phyloP scores from a whole-genome alignment of 2,888 invertebrate genomes.

The Cyclophora albipunctata region DNA sequence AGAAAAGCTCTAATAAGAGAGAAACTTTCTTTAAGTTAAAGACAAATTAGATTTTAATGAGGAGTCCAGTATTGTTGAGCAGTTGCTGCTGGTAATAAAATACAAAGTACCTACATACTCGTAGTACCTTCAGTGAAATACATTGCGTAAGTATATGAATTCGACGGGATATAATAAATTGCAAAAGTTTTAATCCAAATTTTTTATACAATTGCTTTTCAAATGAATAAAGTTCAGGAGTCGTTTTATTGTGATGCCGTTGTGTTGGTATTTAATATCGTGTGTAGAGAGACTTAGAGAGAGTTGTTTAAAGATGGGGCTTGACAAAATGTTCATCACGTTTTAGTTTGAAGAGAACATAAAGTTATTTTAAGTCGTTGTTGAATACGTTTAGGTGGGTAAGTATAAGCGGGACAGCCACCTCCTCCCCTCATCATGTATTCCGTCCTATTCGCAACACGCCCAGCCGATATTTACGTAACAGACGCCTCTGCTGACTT shows the following conservation, averaged over 20 bases:
- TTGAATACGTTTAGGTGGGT: slow-evolving; percentile 50
- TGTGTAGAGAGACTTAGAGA: no score
- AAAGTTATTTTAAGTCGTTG: slow-evolving; percentile 52
- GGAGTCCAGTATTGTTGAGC: slow-evolving; percentile 26
- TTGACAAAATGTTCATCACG: no score
- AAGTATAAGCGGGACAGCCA: slow-evolving; percentile 52
- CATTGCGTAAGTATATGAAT: no score
- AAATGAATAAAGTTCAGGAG: no score
- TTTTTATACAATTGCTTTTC: background rate
- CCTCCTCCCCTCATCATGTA: slow-evolving; percentile 63
- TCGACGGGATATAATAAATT: background rate
- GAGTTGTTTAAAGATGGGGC: no score
- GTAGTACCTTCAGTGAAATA: no score
- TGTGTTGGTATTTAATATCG: no score
- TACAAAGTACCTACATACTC: no score
- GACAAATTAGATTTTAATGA: slow-evolving; percentile 49
- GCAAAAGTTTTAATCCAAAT: no score
- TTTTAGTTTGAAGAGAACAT: slow-evolving; percentile 25
- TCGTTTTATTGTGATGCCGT: no score
- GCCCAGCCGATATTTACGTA: slow-evolving; percentile 70
- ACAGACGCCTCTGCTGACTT: slow-evolving; percentile 62
- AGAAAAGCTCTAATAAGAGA: slow-evolving; percentile 34
- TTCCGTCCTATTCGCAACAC: slow-evolving; percentile 69
- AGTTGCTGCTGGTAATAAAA: background rate
- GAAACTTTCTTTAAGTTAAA: slow-evolving; percentile 34